phyloP scores from a whole-genome alignment of 2,113 vertebrate genomes.

The Geococcyx californianus region DNA sequence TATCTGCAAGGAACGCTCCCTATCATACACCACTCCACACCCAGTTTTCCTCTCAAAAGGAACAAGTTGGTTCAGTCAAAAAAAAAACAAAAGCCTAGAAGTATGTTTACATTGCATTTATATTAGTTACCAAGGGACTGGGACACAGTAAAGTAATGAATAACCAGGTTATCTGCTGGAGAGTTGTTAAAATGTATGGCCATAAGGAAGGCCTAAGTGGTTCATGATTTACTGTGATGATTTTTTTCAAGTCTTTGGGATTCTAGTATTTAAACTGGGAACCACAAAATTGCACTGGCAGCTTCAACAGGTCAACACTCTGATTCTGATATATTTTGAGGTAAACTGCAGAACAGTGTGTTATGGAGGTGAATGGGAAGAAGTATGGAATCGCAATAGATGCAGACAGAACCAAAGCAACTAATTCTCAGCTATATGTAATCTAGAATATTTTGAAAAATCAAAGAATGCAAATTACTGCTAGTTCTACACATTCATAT shows the following conservation, averaged over 20 bases:
- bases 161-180: background rate
- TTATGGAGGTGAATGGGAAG: background rate
- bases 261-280: background rate
- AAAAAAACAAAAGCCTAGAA: background rate
- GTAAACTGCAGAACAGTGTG: background rate
- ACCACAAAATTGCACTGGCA: background rate
- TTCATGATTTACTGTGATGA: background rate
- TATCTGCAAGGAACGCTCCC: background rate
- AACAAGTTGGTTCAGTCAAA: background rate
- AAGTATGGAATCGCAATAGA: background rate
- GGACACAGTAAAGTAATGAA: background rate
- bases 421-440: background rate
- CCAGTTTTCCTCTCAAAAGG: background rate
- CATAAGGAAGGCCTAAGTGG: background rate
- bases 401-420: background rate
- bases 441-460: background rate
- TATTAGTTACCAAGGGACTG: background rate
- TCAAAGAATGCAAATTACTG: background rate
- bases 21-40: background rate
- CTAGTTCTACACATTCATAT: background rate
- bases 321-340: background rate
- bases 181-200: background rate
- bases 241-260: background rate
- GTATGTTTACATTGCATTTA: background rate
- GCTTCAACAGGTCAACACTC: background rate